A percentile compares a stretch with the other conserved stretches of the same genome.
These are phyloP conservation scores for Hormaphis cornu DNA, from an alignment of 1,140 invertebrate genomes.

Conservation along the genomic window DNA sequence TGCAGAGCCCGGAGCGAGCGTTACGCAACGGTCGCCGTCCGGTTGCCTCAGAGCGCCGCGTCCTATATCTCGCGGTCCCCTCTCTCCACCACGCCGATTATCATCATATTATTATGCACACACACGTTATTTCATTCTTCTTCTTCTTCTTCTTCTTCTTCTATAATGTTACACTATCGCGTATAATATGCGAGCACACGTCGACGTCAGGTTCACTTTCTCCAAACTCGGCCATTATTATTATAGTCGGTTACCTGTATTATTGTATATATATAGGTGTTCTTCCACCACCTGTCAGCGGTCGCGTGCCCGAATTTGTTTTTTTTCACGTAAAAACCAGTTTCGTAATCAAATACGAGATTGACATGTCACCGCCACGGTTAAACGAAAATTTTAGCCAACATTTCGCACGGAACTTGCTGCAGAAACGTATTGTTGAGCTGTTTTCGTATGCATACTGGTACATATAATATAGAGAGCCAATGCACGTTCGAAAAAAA, in stretches of 20 bases:
- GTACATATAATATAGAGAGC: no score
- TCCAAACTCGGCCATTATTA: slow-evolving; percentile 19
- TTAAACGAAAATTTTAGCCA: neutral
- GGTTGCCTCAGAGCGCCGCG: slow-evolving; percentile 3
- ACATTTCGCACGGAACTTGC: neutral
- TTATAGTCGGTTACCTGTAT: neutral
- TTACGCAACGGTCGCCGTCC: neutral
- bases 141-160: slow-evolving; percentile 9
- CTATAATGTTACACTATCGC: neutral
- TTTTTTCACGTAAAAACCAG: neutral
- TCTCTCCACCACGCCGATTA: neutral
- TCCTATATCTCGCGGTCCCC: slow-evolving; percentile 1
- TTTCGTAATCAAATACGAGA: neutral
- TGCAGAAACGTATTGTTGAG: no score
- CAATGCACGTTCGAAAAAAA: no score
- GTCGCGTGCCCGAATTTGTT: slow-evolving; percentile 10
- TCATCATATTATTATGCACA: neutral
- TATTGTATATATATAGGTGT: no score
- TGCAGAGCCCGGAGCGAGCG: slow-evolving; percentile 5
- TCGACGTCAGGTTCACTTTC: slow-evolving; percentile 18
- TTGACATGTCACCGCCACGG: neutral
- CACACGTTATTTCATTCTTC: neutral
- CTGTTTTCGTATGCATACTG: no score
- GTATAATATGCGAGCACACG: neutral
- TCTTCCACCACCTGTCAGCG: slow-evolving; percentile 4